phyloP scores from a whole-genome alignment of 2,113 vertebrate species.

The Dicaeum eximium region DNA sequence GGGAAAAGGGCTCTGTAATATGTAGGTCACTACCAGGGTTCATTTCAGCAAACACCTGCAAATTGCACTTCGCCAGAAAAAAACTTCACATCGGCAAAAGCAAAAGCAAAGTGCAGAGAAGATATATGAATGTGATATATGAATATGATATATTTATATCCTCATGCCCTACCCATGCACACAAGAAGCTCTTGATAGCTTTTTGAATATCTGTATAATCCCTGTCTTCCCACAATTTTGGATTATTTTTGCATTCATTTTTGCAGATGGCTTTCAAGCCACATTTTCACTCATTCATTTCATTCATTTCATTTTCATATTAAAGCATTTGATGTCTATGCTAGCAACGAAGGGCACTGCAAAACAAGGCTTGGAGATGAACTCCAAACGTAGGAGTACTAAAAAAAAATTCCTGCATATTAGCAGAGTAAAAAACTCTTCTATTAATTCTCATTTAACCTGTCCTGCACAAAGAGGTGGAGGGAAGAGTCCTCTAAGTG shows the following conservation, averaged over 20 bases:
- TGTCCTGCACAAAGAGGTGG: not conserved
- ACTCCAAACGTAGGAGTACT: not conserved
- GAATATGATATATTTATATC: too few species aligned
- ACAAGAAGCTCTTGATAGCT: not conserved
- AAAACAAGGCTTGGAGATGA: not conserved
- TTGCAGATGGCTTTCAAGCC: not conserved
- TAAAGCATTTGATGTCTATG: not conserved
- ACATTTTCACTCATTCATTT: not conserved
- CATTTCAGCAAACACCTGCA: conserved; percentile 34
- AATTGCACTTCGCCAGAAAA: not conserved
- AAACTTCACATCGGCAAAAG: not conserved
- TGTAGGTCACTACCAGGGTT: conserved; percentile 17
- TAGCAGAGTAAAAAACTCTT: not conserved
- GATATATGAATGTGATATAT: not conserved
- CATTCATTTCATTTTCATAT: too few species aligned
- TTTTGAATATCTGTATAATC: not conserved
- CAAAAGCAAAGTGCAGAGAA: not conserved
- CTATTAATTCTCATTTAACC: not conserved
- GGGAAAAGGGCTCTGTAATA: conserved; percentile 57
- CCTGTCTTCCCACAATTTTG: not conserved
- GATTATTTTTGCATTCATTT: not conserved
- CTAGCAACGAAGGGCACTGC: not conserved
- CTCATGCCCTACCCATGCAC: not conserved
- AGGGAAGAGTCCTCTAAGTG: not conserved
- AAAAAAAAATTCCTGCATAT: not conserved